phyloP scores from a whole-genome alignment of 2,113 vertebrate species.

The Mustelus asterias region DNA sequence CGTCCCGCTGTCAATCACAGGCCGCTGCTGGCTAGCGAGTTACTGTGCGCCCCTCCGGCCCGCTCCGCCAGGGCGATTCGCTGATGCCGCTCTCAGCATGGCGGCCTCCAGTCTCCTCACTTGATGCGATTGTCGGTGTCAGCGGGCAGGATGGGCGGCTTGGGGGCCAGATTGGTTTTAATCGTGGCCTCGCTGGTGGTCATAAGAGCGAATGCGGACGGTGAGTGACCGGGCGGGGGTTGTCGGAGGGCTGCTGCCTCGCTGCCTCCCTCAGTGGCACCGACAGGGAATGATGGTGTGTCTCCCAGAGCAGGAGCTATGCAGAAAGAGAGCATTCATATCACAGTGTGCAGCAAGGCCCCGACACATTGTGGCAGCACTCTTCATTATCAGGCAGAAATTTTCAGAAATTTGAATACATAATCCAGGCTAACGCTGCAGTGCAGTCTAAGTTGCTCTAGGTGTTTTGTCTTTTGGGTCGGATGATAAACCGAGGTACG shows the following conservation, averaged over 20 bases:
- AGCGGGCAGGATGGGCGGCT: neutral
- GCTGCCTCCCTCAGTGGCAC: neutral
- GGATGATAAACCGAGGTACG: neutral
- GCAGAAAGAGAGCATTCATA: neutral
- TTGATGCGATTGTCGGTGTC: neutral
- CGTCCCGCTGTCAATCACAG: neutral
- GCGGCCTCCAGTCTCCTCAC: neutral
- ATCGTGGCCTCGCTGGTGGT: neutral
- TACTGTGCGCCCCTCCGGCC: neutral
- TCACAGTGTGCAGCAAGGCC: neutral
- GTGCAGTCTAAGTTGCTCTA: neutral
- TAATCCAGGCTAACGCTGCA: neutral
- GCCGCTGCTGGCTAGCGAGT: neutral
- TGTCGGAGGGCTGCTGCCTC: neutral
- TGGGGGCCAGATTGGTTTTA: neutral
- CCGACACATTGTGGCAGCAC: neutral
- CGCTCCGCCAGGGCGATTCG: neutral
- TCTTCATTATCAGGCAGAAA: neutral
- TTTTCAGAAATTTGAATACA: neutral
- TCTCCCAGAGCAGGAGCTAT: neutral
- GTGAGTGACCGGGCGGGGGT: neutral
- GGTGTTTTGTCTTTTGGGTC: neutral
- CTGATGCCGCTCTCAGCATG: neutral
- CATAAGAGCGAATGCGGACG: neutral
- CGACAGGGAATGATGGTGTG: neutral